Percentiles rank a stretch among this genome's conserved stretches.
These are phyloP conservation scores for Callaeas wilsoni DNA, from an alignment of 2,113 vertebrate species.

Conservation along the genomic window DNA sequence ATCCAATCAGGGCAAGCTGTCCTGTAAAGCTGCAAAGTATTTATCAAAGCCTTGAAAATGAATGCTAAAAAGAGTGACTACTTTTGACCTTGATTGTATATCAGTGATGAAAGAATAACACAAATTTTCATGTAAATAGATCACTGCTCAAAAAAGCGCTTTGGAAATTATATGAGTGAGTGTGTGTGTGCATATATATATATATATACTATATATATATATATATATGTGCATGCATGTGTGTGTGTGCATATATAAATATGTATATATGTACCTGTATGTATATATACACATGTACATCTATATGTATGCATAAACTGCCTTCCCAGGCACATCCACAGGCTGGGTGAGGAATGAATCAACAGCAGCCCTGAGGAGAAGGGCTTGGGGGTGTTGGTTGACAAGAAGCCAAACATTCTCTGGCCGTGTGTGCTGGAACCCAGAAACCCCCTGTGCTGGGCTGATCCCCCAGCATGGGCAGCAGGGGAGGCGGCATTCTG, in stretches of 20 bases:
- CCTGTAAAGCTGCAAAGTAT: not conserved
- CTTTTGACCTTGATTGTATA: not conserved
- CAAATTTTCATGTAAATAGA: not conserved
- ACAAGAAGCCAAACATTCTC: not conserved
- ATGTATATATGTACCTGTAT: accelerated
- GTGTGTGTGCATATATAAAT: not conserved
- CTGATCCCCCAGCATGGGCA: not conserved
- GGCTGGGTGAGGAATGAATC: not conserved
- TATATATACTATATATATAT: no score
- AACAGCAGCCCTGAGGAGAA: not conserved
- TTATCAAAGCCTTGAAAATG: not conserved
- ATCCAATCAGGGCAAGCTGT: not conserved
- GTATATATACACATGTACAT: accelerated
- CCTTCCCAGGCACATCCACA: not conserved
- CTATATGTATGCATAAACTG: not conserved
- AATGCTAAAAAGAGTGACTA: not conserved
- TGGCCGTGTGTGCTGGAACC: accelerated
- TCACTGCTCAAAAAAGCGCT: not conserved
- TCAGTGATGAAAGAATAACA: not conserved
- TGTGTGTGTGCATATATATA: no score
- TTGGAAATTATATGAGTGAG: not conserved
- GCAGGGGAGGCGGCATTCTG: no score
- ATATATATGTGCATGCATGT: no score
- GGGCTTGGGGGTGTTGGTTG: not conserved
- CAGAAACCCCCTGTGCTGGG: not conserved